These are phyloP conservation scores for Coranthus polyacanthus DNA, from an alignment of 2,797 vertebrate species.

Conservation along the genomic window DNA sequence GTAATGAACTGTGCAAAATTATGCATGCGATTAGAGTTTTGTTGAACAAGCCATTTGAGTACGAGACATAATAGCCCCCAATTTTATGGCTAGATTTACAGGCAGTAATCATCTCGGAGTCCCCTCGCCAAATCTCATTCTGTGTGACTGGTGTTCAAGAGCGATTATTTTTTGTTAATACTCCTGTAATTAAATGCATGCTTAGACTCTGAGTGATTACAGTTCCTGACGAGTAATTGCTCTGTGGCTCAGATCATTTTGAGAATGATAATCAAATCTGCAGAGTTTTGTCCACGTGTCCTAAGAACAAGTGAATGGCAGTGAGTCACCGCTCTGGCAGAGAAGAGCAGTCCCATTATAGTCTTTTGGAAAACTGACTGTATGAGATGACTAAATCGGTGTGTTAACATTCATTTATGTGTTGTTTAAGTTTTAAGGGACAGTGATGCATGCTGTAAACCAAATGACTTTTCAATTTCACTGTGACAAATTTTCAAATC, in stretches of 20 bases:
- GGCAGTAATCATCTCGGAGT: slow-evolving; percentile 77
- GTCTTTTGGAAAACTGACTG: slow-evolving; percentile 17
- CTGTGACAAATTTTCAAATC: too few species aligned
- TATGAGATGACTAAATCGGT: background rate
- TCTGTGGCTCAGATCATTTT: slow-evolving; percentile 62
- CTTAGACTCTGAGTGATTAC: slow-evolving; percentile 79
- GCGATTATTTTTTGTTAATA: slow-evolving; percentile 83
- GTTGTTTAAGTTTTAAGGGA: slow-evolving; percentile 32
- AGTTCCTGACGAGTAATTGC: slow-evolving; percentile 76
- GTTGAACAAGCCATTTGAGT: slow-evolving; percentile 81
- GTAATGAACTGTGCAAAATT: slow-evolving; percentile 76
- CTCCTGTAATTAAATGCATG: slow-evolving; percentile 84
- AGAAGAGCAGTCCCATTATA: slow-evolving; percentile 6
- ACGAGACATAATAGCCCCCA: slow-evolving; percentile 72
- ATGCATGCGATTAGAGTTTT: slow-evolving; percentile 76
- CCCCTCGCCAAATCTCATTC: slow-evolving; percentile 78
- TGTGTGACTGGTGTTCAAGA: slow-evolving; percentile 76
- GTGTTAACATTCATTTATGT: background rate
- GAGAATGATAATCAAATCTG: slow-evolving; percentile 74
- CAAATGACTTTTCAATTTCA: too few species aligned
- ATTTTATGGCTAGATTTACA: slow-evolving; percentile 82
- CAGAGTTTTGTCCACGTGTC: slow-evolving; percentile 48
- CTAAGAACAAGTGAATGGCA: slow-evolving; percentile 36
- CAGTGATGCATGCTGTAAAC: background rate
- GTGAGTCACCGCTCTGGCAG: slow-evolving; percentile 41